phyloP scores from a whole-genome alignment of 1,140 invertebrate species.

The Sweltsa coloradensis region DNA sequence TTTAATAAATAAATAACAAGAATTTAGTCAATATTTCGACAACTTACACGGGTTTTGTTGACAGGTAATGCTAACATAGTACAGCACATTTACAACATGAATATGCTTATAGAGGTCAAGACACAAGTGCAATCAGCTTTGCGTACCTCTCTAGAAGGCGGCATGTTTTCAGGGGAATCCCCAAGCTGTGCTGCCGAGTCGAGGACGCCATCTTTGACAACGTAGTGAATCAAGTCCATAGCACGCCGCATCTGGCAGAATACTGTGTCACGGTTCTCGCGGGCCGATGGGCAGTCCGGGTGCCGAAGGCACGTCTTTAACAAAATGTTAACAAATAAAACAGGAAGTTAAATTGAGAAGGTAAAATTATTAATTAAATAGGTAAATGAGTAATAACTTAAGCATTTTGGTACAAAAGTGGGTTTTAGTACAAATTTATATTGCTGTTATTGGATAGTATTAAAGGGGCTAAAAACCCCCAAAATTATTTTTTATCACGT shows the following conservation, averaged over 20 bases:
- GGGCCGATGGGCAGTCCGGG: constrained; percentile 82
- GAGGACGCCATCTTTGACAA: constrained; percentile 86
- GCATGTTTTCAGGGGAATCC: constrained; percentile 17
- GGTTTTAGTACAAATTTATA: too few relatives aligned
- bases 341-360: not conserved
- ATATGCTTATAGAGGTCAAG: too few relatives aligned
- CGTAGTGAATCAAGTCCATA: constrained; percentile 95
- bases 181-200: constrained; percentile 37
- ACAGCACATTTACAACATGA: too few relatives aligned
- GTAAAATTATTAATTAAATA: not conserved
- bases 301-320: constrained; percentile 76
- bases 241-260: constrained; percentile 94
- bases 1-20: too few relatives aligned
- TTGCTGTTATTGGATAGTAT: too few relatives aligned
- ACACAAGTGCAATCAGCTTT: too few relatives aligned
- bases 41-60: too few relatives aligned
- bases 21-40: too few relatives aligned
- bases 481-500: too few relatives aligned
- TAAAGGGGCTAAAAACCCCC: too few relatives aligned
- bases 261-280: constrained; percentile 92
- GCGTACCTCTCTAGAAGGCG: constrained; percentile 22
- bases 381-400: not conserved
- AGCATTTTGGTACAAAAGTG: not conserved
- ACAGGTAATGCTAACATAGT: too few relatives aligned
- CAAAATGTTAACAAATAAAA: not conserved